These are phyloP conservation scores for Actinopyga echinites DNA, from an alignment of 53 echinoderm and acorn worm genomes.

Conservation along the genomic window DNA sequence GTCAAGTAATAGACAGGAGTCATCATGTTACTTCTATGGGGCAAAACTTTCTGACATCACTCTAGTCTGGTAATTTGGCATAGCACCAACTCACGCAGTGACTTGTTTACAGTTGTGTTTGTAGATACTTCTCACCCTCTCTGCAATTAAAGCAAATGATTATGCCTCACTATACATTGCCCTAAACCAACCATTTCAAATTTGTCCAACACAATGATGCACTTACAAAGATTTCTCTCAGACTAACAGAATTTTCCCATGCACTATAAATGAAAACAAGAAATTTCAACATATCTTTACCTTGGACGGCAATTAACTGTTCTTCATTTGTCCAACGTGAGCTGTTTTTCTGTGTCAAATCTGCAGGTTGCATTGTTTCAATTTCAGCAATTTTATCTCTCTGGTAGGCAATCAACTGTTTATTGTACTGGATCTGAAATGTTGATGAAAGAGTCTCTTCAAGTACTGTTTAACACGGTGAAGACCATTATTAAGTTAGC, in stretches of 20 bases:
- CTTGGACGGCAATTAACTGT: constrained; percentile 92
- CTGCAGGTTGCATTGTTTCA: constrained; percentile 61
- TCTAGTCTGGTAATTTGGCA: no score
- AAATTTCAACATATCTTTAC: constrained; percentile 52
- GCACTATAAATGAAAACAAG: not conserved
- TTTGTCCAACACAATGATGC: not conserved
- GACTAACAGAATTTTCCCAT: not conserved
- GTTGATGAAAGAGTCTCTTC: not conserved
- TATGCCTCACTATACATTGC: no score
- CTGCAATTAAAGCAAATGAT: no score
- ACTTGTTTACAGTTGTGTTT: no score
- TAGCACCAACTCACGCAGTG: no score
- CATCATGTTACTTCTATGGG: no score
- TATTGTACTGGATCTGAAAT: constrained; percentile 80
- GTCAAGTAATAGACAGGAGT: no score
- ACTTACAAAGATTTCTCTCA: not conserved
- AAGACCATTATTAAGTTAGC: no score
- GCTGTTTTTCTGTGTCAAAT: constrained; percentile 72
- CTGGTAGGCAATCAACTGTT: constrained; percentile 78
- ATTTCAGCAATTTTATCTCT: constrained; percentile 64
- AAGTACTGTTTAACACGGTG: no score
- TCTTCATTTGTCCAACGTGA: constrained; percentile 95
- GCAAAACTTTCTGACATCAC: no score
- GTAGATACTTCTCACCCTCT: no score
- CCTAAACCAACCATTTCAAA: not conserved